A percentile compares a stretch with the other conserved stretches of the same genome.
Evolutionary conservation across 2,888 invertebrate species (phyloP).

Genomic region (Agrotis segetum): DNA sequence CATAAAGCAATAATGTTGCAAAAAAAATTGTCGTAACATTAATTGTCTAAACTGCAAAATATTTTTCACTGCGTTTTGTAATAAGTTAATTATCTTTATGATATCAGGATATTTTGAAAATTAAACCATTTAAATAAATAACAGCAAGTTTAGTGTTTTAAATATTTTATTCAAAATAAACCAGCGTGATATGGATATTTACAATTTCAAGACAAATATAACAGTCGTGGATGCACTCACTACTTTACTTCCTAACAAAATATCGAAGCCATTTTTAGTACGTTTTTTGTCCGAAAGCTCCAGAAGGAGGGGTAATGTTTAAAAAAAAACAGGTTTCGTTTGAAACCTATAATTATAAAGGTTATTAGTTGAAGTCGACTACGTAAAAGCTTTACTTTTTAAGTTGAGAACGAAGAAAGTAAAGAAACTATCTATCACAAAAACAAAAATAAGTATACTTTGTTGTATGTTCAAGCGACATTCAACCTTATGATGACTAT

Average conservation of each 20-base stretch:
- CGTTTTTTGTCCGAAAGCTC: background rate
- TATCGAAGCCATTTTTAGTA: background rate
- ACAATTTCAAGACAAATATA: conserved; percentile 70
- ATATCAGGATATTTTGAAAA: no score
- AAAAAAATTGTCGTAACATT: no score
- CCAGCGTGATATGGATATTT: conserved; percentile 87
- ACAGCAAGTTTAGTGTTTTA: conserved; percentile 72
- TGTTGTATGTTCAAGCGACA: background rate
- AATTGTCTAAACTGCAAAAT: background rate
- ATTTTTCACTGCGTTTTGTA: background rate
- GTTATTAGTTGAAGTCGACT: background rate
- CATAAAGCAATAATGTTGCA: no score
- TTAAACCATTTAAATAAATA: conserved; percentile 29
- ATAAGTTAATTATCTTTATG: background rate
- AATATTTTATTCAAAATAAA: conserved; percentile 83
- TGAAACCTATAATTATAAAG: background rate
- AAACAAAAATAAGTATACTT: background rate
- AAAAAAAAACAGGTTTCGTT: no score
- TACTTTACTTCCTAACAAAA: conserved; percentile 19
- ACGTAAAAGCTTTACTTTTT: background rate
- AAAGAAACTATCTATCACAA: background rate
- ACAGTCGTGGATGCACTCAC: conserved; percentile 38
- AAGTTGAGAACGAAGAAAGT: no score
- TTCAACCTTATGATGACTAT: background rate
- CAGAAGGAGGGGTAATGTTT: no score